Conservation (phyloP, 1,140 invertebrate genomes). For the Aphelenchoides fujianensis region DNA sequence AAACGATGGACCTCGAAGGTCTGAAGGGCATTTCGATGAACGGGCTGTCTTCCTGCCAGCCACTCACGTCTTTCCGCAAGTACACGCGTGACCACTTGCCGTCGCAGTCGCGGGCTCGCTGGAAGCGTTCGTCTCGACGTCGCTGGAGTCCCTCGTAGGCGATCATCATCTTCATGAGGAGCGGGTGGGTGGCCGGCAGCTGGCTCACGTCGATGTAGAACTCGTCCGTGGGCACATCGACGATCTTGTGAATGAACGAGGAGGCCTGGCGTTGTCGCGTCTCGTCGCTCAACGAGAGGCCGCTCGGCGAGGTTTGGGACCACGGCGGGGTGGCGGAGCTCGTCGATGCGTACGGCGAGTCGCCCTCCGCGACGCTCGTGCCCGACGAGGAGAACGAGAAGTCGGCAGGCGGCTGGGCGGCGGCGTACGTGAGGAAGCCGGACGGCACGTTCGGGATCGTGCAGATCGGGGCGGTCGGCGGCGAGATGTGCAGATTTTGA, state of each 20-base stretch:
- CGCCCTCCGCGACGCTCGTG: neutral
- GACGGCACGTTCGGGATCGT: neutral
- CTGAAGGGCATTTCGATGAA: slow-evolving; percentile 13
- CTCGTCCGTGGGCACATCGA: slow-evolving; percentile 29
- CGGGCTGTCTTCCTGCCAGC: neutral
- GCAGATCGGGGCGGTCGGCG: neutral
- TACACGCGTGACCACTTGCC: slow-evolving; percentile 3
- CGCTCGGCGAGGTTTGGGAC: slow-evolving; percentile 9
- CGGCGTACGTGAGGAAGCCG: neutral
- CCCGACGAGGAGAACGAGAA: slow-evolving; percentile 1
- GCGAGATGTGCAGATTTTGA: neutral
- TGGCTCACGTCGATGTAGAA: slow-evolving; percentile 26
- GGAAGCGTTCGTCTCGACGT: slow-evolving; percentile 30
- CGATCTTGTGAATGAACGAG: slow-evolving; percentile 27
- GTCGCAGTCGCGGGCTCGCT: slow-evolving; percentile 26
- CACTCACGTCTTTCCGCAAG: slow-evolving; percentile 11
- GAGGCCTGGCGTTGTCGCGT: neutral
- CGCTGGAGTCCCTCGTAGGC: slow-evolving; percentile 35
- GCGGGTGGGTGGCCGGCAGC: slow-evolving; percentile 26
- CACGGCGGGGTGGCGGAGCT: neutral
- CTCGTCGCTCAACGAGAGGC: slow-evolving; percentile 22
- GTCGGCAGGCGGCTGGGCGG: neutral
- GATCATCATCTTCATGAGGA: slow-evolving; percentile 34
- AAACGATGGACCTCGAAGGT: slow-evolving; percentile 16
- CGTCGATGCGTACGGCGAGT: slow-evolving; percentile 8